Evolutionary conservation across 2,888 invertebrate genomes (phyloP).

Genomic region (Zeuzera pyrina): DNA sequence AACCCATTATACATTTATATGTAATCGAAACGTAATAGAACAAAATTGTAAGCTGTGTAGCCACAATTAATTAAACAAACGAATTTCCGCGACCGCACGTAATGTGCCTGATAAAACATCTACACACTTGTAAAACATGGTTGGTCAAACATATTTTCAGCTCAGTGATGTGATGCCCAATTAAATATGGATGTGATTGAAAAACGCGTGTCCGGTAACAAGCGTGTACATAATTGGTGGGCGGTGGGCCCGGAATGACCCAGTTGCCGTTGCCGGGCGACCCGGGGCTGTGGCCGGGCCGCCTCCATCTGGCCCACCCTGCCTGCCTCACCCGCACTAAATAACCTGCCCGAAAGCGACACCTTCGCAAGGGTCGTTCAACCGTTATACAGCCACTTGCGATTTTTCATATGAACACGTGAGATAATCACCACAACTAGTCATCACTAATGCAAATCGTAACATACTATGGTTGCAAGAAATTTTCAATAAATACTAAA

Average conservation of each 20-base stretch:
- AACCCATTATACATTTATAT: too few species aligned
- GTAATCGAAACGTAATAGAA: too few species aligned
- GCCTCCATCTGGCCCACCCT: constrained; percentile 20
- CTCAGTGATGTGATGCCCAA: constrained; percentile 68
- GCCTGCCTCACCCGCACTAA: constrained; percentile 38
- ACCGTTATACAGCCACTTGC: constrained; percentile 48
- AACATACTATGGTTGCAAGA: too few species aligned
- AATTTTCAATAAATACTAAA: too few species aligned
- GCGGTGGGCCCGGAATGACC: constrained; percentile 65
- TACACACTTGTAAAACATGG: constrained; percentile 48
- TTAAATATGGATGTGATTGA: constrained; percentile 74
- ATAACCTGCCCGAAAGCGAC: constrained; percentile 72
- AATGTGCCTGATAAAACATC: too few species aligned
- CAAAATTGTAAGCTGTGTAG: too few species aligned
- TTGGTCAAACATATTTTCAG: constrained; percentile 65
- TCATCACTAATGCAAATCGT: too few species aligned
- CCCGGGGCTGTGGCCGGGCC: constrained; percentile 41
- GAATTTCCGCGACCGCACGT: too few species aligned
- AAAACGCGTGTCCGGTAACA: constrained; percentile 74
- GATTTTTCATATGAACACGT: constrained; percentile 32
- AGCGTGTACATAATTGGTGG: constrained; percentile 73
- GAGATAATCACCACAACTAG: constrained; percentile 6
- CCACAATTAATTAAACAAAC: too few species aligned
- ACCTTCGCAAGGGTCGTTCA: constrained; percentile 72
- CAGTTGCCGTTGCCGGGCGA: constrained; percentile 69